Evolutionary conservation across 2,797 vertebrate species (phyloP), one percentile per base, ranked within the genome.

Genomic region (Gouania willdenowi): DNA sequence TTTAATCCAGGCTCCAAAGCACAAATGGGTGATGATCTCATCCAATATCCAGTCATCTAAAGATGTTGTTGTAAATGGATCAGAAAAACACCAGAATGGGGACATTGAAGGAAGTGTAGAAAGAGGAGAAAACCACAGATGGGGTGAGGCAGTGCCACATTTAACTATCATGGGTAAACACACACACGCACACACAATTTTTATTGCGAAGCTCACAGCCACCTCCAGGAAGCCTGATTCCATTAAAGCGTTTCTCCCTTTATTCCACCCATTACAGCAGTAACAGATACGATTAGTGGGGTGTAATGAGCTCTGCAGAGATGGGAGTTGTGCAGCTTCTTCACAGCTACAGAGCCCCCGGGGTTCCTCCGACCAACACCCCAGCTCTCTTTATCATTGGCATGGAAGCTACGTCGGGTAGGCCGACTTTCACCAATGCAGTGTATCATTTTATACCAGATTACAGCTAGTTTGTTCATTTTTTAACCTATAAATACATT

Each of bases 291-390:
- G 70, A 79, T 81, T 78, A 82, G 71, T 65, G 42, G 50, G 36
- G 49, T 74, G 74, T 85, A 85, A 83, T 81, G 81, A 85, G 76
- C 74, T 77, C 71, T 80, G 72, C 71, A 49, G 74, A 83, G 71
- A 81, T 65, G 69, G 66, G 63, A 36, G 54, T 59, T 67, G 26
- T 48, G 57, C 49, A 47, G 24, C 40, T 26, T 38, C 53, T 62
- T 56, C 51, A 45, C 59, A 60, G 66, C 40, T 40, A 38, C 57
- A 48, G 38, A 59, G 53, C 57, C 75, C 68, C 51, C 14, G 14
- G 53, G 78, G 68, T 74, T 62, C 44, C 6, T 22, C 59, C 2
- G 2, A 60, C 25, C 28, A 2, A 57, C 13, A 18, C 34, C 8
- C 1, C 7, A 8, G 37, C 42, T 50, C 43, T 43, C 19, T 57